Percentiles rank a stretch among this genome's conserved stretches.
Conservation (phyloP, 2,113 vertebrate species). For the Camelus bactrianus region DNA sequence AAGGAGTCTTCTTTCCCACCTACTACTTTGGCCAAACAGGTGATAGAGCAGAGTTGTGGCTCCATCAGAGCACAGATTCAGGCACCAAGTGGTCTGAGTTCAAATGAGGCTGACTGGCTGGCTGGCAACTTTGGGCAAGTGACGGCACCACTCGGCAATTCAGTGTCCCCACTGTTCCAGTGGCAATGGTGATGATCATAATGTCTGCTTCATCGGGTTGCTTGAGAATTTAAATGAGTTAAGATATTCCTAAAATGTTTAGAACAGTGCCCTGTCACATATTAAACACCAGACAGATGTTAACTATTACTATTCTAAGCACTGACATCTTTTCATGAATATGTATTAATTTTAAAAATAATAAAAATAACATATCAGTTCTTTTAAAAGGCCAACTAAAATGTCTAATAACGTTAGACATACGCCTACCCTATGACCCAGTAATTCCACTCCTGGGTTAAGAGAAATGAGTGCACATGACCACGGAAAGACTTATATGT, state of each 20-base stretch:
- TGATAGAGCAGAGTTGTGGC: not conserved
- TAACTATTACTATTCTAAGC: not conserved
- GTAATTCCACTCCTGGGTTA: not conserved
- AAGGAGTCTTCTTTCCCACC: not conserved
- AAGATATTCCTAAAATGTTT: not conserved
- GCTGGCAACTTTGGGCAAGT: not conserved
- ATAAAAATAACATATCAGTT: not conserved
- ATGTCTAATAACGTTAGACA: not conserved
- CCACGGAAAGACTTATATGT: not conserved
- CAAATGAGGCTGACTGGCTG: not conserved
- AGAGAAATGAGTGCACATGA: not conserved
- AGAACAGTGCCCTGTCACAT: not conserved
- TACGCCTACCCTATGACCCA: not conserved
- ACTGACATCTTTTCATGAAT: not conserved
- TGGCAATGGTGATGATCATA: rapidly evolving
- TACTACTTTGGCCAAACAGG: not conserved
- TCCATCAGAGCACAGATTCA: not conserved
- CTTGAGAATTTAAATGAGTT: not conserved
- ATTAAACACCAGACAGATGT: not conserved
- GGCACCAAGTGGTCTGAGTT: not conserved
- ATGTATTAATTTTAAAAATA: not conserved
- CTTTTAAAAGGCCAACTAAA: conserved; percentile 2
- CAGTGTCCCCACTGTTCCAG: too few species aligned
- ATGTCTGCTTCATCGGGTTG: not conserved
- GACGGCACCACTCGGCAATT: not conserved